Base-by-base conservation (phyloP, 2,888 invertebrate genomes). In the Aporophyla lueneburgensis region DNA sequence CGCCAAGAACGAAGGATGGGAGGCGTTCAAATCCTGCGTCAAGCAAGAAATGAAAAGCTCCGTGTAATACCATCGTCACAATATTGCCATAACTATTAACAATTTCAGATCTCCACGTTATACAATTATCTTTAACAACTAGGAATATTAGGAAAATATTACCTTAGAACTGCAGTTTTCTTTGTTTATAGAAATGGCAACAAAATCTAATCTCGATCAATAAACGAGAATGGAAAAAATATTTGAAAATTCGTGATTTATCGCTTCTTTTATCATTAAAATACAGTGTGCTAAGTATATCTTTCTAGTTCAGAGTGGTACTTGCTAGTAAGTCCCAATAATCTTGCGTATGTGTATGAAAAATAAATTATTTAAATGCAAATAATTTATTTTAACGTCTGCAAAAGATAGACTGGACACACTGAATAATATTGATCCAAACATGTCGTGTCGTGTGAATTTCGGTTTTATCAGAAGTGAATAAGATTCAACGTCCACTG, bases 1-100 rank as follows among this genome's bases (percentile, higher is more conserved):
- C 90, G 97, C 98, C 56, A 98, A 98, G 94, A 98, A 98, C 89
- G 99, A 99, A 96, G 99, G 99, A 49, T 99, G 99, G 99, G 98
- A 99, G 86, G 98, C 98, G 10, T 99, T 99, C 96, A 99, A 99
- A 92, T 97, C 97, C 27, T 99, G 99, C 93, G 97, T 99, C 67
- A 98, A 98, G 91, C 98, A 98, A 93, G 99, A 99, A 96, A 99
- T 99, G 98, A 98, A 98, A 94, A 97, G 98, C 68, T 96, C 97
- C 7, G 97, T 97, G 58, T 97, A 95, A 66, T 14, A 56, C 9
- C 53, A 53, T 14, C 27, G n/a, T 43, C 49, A 58, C 24, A 21
- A 58, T 73, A 12, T 70, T 81, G 84, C 82, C 86, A 87, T 78
- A 68, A 19, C 71, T 43, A 76, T 40, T 56, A 53, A 69, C 56